phyloP scores from a whole-genome alignment of 1,140 invertebrate species.

The Eumaeus atala region DNA sequence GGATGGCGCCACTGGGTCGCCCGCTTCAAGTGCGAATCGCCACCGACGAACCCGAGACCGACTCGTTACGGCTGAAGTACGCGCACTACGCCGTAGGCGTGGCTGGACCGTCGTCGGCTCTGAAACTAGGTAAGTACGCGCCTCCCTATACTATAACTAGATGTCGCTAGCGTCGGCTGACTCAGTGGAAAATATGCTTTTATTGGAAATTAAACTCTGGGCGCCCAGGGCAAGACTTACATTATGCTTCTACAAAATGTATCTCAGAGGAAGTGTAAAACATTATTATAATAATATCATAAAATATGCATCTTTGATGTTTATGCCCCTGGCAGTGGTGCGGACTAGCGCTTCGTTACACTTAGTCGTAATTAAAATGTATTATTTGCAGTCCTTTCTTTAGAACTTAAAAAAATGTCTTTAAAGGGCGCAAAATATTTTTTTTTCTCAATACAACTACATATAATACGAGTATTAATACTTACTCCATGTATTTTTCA shows the following conservation, averaged over 20 bases:
- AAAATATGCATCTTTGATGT: background rate
- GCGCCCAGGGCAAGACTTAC: background rate
- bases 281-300: background rate
- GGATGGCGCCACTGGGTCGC: slow-evolving; percentile 48
- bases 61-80: slow-evolving; percentile 58
- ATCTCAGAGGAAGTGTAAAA: background rate
- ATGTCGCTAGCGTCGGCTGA: slow-evolving; percentile 34
- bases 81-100: slow-evolving; percentile 54
- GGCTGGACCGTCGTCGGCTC: slow-evolving; percentile 68
- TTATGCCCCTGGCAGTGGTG: background rate
- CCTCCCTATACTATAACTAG: slow-evolving; percentile 24
- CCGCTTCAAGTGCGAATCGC: slow-evolving; percentile 40
- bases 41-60: slow-evolving; percentile 53
- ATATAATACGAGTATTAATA: too few species aligned
- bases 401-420: too few species aligned
- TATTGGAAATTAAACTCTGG: background rate
- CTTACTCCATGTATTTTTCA: too few species aligned
- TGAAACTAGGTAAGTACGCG: slow-evolving; percentile 59
- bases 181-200: background rate
- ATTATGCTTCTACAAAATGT: background rate
- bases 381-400: too few species aligned
- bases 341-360: too few species aligned
- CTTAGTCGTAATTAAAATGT: too few species aligned
- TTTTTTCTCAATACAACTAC: too few species aligned
- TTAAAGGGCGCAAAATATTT: too few species aligned